Percentiles rank a stretch among this genome's conserved stretches.
These are phyloP conservation scores for Carassius auratus DNA, from an alignment of 2,113 vertebrate genomes.

Conservation along the genomic window DNA sequence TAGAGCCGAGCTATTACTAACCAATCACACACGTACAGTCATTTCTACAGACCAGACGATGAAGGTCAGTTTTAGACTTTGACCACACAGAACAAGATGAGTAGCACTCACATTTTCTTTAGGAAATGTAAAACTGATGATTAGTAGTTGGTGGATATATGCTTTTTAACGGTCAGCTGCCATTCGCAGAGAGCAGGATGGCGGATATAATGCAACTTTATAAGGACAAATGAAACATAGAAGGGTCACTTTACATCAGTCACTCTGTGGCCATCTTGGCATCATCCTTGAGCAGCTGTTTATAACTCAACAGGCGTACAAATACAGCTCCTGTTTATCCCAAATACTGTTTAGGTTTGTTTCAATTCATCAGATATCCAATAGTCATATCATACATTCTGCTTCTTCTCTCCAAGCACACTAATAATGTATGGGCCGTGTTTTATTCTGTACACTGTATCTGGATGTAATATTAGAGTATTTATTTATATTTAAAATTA, in stretches of 20 bases:
- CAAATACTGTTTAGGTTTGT: neutral
- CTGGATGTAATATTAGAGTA: neutral
- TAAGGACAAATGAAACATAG: neutral
- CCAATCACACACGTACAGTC: neutral
- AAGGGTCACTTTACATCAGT: neutral
- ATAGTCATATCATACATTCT: neutral
- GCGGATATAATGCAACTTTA: neutral
- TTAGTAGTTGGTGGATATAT: neutral
- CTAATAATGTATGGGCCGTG: neutral
- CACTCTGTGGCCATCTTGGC: neutral
- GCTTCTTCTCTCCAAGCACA: neutral
- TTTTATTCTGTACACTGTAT: neutral
- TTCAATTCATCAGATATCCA: neutral
- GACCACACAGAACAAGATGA: neutral
- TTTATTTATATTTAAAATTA: neutral
- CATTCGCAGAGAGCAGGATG: neutral
- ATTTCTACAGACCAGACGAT: neutral
- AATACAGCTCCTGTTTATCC: neutral
- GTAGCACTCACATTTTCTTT: neutral
- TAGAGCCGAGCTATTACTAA: neutral
- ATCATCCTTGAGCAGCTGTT: neutral
- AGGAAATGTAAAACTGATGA: neutral
- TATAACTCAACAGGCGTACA: neutral
- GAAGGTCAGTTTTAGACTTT: neutral
- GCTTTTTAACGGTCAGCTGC: neutral